These are phyloP conservation scores for Koerneria pararmatus DNA, from an alignment of 2,888 invertebrate species.

Conservation along the genomic window DNA sequence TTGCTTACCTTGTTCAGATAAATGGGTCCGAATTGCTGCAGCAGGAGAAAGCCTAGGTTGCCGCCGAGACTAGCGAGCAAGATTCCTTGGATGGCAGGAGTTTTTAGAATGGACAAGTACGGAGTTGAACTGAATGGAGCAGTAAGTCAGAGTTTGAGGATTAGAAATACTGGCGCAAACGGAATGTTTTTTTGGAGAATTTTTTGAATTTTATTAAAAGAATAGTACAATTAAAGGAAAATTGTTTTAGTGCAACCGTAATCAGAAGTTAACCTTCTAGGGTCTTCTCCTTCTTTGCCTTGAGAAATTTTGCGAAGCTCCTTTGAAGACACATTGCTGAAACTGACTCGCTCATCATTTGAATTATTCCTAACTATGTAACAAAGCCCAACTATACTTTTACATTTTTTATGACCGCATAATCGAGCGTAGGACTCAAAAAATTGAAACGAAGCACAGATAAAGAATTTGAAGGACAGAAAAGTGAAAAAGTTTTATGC, in stretches of 20 bases:
- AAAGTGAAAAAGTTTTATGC: too few relatives aligned
- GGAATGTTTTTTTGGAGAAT: neutral
- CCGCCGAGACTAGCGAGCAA: slow-evolving; percentile 33
- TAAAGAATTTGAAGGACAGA: too few relatives aligned
- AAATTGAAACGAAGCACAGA: too few relatives aligned
- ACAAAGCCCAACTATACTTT: too few relatives aligned
- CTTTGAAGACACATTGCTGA: slow-evolving; percentile 19
- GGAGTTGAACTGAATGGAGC: slow-evolving; percentile 11
- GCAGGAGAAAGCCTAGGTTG: slow-evolving; percentile 36
- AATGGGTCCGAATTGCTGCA: slow-evolving; percentile 39
- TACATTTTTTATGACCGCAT: too few relatives aligned
- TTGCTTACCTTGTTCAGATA: slow-evolving; percentile 35
- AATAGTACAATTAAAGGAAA: neutral
- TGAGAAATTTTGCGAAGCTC: slow-evolving; percentile 5
- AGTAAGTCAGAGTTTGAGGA: neutral
- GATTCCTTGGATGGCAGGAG: slow-evolving; percentile 21
- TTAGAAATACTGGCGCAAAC: neutral
- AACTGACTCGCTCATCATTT: neutral
- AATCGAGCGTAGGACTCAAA: too few relatives aligned
- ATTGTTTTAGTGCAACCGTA: neutral
- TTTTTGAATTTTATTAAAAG: neutral
- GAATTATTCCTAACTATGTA: too few relatives aligned
- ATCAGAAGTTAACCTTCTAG: neutral
- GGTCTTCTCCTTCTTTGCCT: slow-evolving; percentile 7
- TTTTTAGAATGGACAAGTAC: slow-evolving; percentile 19